Percentiles rank a stretch among this genome's conserved stretches.
These are phyloP conservation scores for Oxycera nigricornis DNA, from an alignment of 2,888 invertebrate genomes.

Conservation along the genomic window DNA sequence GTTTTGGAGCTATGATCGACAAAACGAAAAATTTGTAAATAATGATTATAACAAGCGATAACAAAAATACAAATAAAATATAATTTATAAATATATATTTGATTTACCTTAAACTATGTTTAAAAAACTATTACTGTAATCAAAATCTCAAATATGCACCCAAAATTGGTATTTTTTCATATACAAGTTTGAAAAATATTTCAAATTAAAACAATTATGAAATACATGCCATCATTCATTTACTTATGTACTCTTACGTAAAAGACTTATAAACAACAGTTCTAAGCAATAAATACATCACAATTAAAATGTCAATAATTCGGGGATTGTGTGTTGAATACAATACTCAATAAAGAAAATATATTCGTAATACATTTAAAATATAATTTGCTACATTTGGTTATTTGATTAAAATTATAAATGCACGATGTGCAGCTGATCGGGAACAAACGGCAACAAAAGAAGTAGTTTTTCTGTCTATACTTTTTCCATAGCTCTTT, in stretches of 20 bases:
- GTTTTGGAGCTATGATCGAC: too few relatives aligned
- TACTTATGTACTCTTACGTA: not conserved
- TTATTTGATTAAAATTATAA: not conserved
- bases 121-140: too few relatives aligned
- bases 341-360: slow-evolving; percentile 2
- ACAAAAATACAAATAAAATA: too few relatives aligned
- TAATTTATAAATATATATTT: too few relatives aligned
- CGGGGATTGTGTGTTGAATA: not conserved
- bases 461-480: not conserved
- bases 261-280: slow-evolving; percentile 12
- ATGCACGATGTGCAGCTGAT: not conserved
- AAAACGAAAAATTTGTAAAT: too few relatives aligned
- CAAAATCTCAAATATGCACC: not conserved
- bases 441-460: too few relatives aligned
- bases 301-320: slow-evolving; percentile 24
- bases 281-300: slow-evolving; percentile 26
- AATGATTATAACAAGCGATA: too few relatives aligned
- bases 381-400: too few relatives aligned
- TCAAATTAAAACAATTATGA: not conserved
- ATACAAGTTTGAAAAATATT: not conserved
- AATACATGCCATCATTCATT: too few relatives aligned
- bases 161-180: not conserved
- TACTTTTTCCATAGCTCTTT: not conserved
- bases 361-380: not conserved
- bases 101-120: too few relatives aligned